phyloP scores from a whole-genome alignment of 1,140 invertebrate genomes.

The Sycophaga agraensis region DNA sequence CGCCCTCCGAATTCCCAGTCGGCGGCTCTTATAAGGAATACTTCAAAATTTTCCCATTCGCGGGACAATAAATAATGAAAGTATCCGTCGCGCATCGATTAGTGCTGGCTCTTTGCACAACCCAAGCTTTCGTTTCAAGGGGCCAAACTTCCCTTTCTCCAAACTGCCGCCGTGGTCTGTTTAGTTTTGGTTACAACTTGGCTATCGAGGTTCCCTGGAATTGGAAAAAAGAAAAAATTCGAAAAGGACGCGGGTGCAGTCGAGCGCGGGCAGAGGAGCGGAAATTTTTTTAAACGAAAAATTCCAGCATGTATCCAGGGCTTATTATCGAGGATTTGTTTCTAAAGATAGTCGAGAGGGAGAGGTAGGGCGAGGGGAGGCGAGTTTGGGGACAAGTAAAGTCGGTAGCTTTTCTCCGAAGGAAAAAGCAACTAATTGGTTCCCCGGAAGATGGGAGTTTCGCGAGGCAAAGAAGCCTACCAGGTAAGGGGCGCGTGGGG shows the following conservation, averaged over 20 bases:
- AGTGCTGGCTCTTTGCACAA: too few species aligned
- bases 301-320: neutral
- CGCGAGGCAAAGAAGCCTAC: constrained; percentile 42
- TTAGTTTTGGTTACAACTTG: too few species aligned
- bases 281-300: too few species aligned
- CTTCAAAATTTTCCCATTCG: constrained; percentile 2
- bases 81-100: too few species aligned
- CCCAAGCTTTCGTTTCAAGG: too few species aligned
- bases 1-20: constrained; percentile 12
- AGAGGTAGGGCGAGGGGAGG: neutral
- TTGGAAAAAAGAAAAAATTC: too few species aligned
- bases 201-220: too few species aligned
- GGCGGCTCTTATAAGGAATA: constrained; percentile 13
- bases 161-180: too few species aligned
- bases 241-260: too few species aligned
- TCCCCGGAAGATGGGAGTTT: constrained; percentile 42
- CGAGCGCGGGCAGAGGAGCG: too few species aligned
- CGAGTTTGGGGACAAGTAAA: constrained; percentile 20
- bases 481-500: neutral
- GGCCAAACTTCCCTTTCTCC: too few species aligned
- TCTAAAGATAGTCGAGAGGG: constrained; percentile 12
- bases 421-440: constrained; percentile 51
- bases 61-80: neutral
- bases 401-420: constrained; percentile 34
- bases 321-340: constrained; percentile 24